Base-by-base conservation (phyloP, 2,888 invertebrate genomes). In the Drosophila ochracea region DNA sequence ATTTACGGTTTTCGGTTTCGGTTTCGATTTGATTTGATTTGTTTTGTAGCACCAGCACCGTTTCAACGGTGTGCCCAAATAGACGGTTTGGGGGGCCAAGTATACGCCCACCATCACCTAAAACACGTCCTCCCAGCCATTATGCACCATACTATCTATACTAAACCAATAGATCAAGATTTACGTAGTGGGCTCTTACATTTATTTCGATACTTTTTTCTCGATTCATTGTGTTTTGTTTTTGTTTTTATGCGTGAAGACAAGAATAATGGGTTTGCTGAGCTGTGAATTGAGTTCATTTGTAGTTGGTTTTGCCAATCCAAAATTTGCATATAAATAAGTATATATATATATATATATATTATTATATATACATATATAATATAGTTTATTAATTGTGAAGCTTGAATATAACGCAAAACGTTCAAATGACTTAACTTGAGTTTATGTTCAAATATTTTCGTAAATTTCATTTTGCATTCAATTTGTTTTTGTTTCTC, bases 1-100 rank as follows among this genome's bases (percentile, higher is more conserved):
- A 76, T 82, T 83, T 58, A 68, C 71, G 68, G 77, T 75, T 79
- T 76, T 79, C 80, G 80, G 72, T 78, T 78, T 72, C 74, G 66
- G 30, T 70, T 68, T 62, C 62, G 76, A 57, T 78, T 79, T 80
- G 81, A 72, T 80, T 81, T 81, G 81, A 72, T 72, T 82, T 80
- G 66, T 76, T 75, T 78, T 80, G 71, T 72, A 70, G 73, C 69
- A 75, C 68, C 75, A 77, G 59, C 72, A 73, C 58, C 63, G 43
- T 39, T 41, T 60, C 49, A 43, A 54, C 37, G 49, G 41, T 43
- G 73, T 39, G 28, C 13, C 52, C 39, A 64, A 60, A 57, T 68
- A 67, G 39, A 53, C 25, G 50, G 66, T 37, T 37, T 37, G 21
- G 37, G 33, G 57, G 64, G 33, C 37, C 41, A 16, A 49, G 53